Evolutionary conservation across 1,140 invertebrate species (phyloP), one percentile per base, ranked within the genome.

Genomic region (Eumaeus atala): DNA sequence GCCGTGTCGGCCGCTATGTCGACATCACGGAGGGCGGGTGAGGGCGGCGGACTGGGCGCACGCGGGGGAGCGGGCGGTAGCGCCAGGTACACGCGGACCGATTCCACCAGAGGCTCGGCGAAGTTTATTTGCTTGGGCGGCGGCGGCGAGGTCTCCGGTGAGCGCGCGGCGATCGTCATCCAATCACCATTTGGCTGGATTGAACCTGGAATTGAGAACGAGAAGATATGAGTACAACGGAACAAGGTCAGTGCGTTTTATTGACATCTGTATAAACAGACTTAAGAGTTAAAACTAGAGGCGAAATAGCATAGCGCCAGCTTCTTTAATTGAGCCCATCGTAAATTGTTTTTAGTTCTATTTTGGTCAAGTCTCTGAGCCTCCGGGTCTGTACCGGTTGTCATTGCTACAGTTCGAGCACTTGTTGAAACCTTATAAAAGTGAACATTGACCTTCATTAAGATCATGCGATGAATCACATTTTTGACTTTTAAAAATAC

Each of bases 161-260:
- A 79, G 64, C 82, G 81, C 28, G 74, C 67, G 47, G 84, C 84
- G 73, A 88, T 83, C 70, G 86, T 88, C 85, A 88, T 88, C 86
- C 85, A 88, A 74, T 86, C 85, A 81, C 81, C 76, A 76, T 82
- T 77, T 40, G 79, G 51, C 56, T 83, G 84, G 63, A 83, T 75
- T 55, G 76, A 73, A 57, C 87, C 86, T 88, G 87, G 54, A 88
- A 87, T 64, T 56, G 56, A 72, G 51, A 74, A 42, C 64, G 64
- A 9, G 9, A 8, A 9, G 11, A 9, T 44, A 16, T 42, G 28
- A 40, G 9, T 42, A 52, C 7, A 33, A 35, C 8, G 33, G 33
- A 28, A 21, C 9, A 28, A 7, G 38, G 51, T 52, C 28, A 52
- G 9, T 52, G 9, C n/a, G 16, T 47, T 9, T 3, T 47, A 9